Evolutionary conservation across 2,888 invertebrate species (phyloP).

Genomic region (Pollenia amentaria): DNA sequence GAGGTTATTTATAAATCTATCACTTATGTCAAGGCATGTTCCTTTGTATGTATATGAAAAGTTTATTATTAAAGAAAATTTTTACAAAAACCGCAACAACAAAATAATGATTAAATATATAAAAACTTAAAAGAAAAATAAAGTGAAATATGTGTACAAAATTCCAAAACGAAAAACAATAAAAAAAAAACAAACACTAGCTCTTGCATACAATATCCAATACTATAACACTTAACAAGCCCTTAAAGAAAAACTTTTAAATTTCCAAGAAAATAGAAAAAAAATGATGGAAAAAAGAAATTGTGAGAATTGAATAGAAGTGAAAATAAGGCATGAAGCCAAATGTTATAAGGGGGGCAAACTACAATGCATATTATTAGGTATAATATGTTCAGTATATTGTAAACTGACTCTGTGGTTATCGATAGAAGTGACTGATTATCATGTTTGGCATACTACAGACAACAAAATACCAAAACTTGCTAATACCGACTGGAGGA

Average conservation of each 20-base stretch:
- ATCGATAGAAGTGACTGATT: conserved; percentile 72
- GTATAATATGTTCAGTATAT: conserved; percentile 22
- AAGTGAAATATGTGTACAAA: conserved; percentile 14
- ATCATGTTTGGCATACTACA: conserved; percentile 69
- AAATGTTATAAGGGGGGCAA: conserved; percentile 54
- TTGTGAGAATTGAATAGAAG: conserved; percentile 44
- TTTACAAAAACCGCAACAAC: conserved; percentile 3
- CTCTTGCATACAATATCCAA: conserved; percentile 45
- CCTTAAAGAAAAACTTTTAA: conserved; percentile 63
- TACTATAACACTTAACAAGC: conserved; percentile 61
- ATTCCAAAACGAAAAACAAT: conserved; percentile 27
- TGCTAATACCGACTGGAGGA: conserved; percentile 9
- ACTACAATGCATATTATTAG: conserved; percentile 44
- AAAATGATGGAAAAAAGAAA: conserved; percentile 9
- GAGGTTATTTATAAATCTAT: conserved; percentile 70
- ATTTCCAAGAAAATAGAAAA: conserved; percentile 67
- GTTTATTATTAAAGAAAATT: conserved; percentile 32
- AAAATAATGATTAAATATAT: conserved; percentile 10
- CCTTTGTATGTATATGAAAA: conserved; percentile 5
- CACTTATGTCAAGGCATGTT: conserved; percentile 65
- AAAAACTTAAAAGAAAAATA: conserved; percentile 14
- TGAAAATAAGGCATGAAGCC: conserved; percentile 67
- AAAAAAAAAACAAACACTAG: background rate
- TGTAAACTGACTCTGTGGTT: conserved; percentile 71
- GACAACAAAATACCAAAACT: conserved; percentile 51